phyloP scores from a whole-genome alignment of 1,140 invertebrate species.

The Atta texana region DNA sequence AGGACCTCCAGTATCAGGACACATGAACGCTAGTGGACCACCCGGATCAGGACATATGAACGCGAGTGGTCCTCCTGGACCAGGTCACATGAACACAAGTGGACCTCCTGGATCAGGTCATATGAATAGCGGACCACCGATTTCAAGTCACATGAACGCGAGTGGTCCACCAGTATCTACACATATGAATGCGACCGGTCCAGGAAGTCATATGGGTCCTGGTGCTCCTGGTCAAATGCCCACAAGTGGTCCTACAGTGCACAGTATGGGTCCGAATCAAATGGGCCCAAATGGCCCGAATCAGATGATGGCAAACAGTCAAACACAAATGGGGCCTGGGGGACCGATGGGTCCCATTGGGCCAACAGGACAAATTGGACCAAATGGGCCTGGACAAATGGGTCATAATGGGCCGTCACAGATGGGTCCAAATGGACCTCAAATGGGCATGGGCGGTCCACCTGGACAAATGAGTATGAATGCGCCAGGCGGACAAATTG shows the following conservation, averaged over 20 bases:
- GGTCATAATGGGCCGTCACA: slow-evolving; percentile 71
- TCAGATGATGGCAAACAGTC: slow-evolving; percentile 69
- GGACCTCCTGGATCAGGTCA: slow-evolving; percentile 74
- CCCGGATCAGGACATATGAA: slow-evolving; percentile 72
- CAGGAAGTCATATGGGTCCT: slow-evolving; percentile 71
- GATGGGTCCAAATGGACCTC: slow-evolving; percentile 72
- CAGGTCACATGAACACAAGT: slow-evolving; percentile 70
- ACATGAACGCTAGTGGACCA: slow-evolving; percentile 65
- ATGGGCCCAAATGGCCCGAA: slow-evolving; percentile 67
- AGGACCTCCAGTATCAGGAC: slow-evolving; percentile 72
- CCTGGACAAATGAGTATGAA: slow-evolving; percentile 72
- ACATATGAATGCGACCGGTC: slow-evolving; percentile 69
- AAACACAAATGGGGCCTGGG: slow-evolving; percentile 71
- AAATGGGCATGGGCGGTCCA: slow-evolving; percentile 66
- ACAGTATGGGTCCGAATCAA: slow-evolving; percentile 71
- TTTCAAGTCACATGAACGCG: slow-evolving; percentile 74
- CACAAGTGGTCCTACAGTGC: slow-evolving; percentile 56
- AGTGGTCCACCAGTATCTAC: slow-evolving; percentile 74
- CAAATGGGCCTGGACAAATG: slow-evolving; percentile 70
- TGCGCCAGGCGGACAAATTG: slow-evolving; percentile 64
- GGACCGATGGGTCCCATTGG: slow-evolving; percentile 65
- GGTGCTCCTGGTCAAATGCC: slow-evolving; percentile 73
- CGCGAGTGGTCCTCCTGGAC: slow-evolving; percentile 64
- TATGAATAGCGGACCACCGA: slow-evolving; percentile 72
- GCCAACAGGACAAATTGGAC: slow-evolving; percentile 67